Conservation (phyloP, 2,888 invertebrate genomes). For the Scaptomyza cyrtandrae region DNA sequence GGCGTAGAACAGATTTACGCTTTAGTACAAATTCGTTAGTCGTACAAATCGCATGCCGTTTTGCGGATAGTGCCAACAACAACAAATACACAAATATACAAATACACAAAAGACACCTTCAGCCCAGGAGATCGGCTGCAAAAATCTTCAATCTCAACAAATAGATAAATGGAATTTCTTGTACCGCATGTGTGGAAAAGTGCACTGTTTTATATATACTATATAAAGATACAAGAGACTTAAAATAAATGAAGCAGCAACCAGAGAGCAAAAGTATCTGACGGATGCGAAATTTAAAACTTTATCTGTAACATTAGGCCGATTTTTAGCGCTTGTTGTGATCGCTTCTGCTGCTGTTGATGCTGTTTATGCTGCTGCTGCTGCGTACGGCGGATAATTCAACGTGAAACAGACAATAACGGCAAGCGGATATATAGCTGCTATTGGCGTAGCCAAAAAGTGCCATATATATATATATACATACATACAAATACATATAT, state of each 20-base stretch:
- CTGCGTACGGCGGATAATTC: constrained; percentile 45
- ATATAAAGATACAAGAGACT: constrained; percentile 12
- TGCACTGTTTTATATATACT: constrained; percentile 50
- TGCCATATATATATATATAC: constrained; percentile 14
- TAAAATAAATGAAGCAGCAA: constrained; percentile 17
- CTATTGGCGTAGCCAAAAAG: constrained; percentile 23
- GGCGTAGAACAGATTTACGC: constrained; percentile 60
- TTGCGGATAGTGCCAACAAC: constrained; percentile 42
- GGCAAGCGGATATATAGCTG: constrained; percentile 56
- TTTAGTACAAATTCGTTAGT: constrained; percentile 74
- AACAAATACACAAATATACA: constrained; percentile 28
- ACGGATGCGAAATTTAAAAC: constrained; percentile 28
- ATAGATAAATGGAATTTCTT: constrained; percentile 66
- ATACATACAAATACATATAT: constrained; percentile 4
- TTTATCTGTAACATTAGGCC: constrained; percentile 65
- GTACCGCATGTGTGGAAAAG: constrained; percentile 46
- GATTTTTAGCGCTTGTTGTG: constrained; percentile 65
- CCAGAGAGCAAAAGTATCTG: constrained; percentile 29
- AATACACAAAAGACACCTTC: constrained; percentile 32
- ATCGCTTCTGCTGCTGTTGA: constrained; percentile 28
- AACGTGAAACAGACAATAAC: constrained; percentile 55
- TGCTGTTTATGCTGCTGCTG: neutral
- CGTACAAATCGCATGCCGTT: constrained; percentile 67
- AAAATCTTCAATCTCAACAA: constrained; percentile 49
- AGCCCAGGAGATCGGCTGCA: constrained; percentile 46